Conservation (phyloP, 1,140 invertebrate genomes). For the Drosophila jambulina region DNA sequence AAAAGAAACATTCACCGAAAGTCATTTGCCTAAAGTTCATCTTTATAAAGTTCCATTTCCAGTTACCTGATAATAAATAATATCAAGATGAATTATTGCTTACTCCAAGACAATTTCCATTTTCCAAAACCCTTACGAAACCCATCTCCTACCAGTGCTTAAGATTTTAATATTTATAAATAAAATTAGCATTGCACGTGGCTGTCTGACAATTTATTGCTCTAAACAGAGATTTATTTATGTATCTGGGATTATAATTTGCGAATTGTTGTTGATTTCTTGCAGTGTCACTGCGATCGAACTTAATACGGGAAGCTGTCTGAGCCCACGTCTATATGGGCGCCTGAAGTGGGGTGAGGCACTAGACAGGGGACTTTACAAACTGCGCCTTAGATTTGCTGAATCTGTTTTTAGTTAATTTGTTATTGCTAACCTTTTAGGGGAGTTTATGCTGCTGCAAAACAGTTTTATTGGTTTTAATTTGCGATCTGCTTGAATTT, state of each 20-base stretch:
- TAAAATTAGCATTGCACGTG: constrained; percentile 36
- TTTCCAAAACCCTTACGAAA: neutral
- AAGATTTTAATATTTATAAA: constrained; percentile 22
- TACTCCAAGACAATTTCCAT: neutral
- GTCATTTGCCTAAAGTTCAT: neutral
- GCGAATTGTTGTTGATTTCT: constrained; percentile 31
- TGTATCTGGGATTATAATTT: constrained; percentile 40
- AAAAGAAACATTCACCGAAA: neutral
- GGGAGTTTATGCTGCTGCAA: constrained; percentile 17
- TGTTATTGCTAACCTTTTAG: constrained; percentile 65
- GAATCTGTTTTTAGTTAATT: constrained; percentile 31
- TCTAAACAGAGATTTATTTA: constrained; percentile 3
- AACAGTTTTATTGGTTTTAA: constrained; percentile 46
- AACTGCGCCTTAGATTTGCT: constrained; percentile 64
- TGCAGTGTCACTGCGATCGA: constrained; percentile 54
- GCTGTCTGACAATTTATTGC: constrained; percentile 19
- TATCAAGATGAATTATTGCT: neutral
- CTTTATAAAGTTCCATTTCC: neutral
- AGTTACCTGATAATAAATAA: neutral
- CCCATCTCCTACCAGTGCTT: neutral
- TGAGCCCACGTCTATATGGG: constrained; percentile 10
- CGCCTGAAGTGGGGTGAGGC: constrained; percentile 1
- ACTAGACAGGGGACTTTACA: constrained; percentile 22
- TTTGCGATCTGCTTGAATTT: neutral
- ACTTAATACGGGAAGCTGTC: constrained; percentile 25